These are phyloP conservation scores for Epistrophe eligans DNA, from an alignment of 2,888 invertebrate genomes.

Conservation along the genomic window DNA sequence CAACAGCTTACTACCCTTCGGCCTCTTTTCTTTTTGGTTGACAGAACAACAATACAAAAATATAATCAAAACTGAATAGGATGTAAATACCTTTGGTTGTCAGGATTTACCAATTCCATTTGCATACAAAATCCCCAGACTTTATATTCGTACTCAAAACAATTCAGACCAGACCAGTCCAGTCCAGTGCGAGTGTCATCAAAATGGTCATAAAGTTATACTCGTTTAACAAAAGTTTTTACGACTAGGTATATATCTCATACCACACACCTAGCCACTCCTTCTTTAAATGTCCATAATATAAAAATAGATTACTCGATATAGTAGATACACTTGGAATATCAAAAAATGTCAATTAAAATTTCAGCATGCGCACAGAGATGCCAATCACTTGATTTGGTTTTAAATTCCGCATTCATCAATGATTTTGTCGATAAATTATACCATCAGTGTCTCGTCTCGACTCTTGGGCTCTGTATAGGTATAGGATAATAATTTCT, in stretches of 20 bases:
- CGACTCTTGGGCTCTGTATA: neutral
- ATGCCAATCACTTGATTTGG: constrained; percentile 63
- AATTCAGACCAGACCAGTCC: constrained; percentile 4
- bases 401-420: constrained; percentile 59
- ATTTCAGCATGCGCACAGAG: constrained; percentile 52
- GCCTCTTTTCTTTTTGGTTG: too few relatives aligned
- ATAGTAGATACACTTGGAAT: neutral
- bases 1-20: too few relatives aligned
- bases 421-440: constrained; percentile 42
- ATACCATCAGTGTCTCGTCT: constrained; percentile 5
- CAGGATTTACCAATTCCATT: constrained; percentile 22
- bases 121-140: constrained; percentile 17
- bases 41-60: neutral
- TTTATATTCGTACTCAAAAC: neutral
- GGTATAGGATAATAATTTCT: constrained; percentile 8
- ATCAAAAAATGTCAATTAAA: constrained; percentile 52
- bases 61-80: neutral
- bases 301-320: constrained; percentile 5
- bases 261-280: constrained; percentile 46
- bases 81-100: constrained; percentile 16
- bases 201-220: constrained; percentile 19
- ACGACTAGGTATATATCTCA: neutral
- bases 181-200: constrained; percentile 20
- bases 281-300: constrained; percentile 3
- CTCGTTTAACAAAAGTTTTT: constrained; percentile 20